Conservation (phyloP, 2,888 invertebrate genomes). For the Tinea trinotella region DNA sequence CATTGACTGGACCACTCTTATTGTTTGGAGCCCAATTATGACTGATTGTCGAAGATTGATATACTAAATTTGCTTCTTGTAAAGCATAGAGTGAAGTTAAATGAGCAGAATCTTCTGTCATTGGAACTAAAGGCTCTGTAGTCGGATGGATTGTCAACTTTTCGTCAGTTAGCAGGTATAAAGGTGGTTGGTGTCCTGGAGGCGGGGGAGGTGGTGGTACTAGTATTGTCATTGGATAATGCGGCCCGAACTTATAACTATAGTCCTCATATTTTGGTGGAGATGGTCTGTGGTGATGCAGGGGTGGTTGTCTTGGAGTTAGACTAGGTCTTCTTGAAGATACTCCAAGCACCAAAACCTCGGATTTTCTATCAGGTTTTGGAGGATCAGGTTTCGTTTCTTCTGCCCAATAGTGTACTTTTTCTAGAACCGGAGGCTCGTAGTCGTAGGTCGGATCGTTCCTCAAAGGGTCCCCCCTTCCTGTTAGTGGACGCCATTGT, state of each 20-base stretch:
- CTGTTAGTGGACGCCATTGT: conserved; percentile 85
- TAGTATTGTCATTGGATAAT: conserved; percentile 76
- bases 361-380: conserved; percentile 74
- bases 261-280: conserved; percentile 63
- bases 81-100: conserved; percentile 60
- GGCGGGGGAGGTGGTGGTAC: conserved; percentile 78
- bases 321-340: conserved; percentile 78
- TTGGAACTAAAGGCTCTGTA: conserved; percentile 29
- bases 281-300: conserved; percentile 35
- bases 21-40: conserved; percentile 54
- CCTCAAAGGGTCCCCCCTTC: conserved; percentile 84
- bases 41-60: conserved; percentile 73
- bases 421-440: conserved; percentile 84
- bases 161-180: conserved; percentile 43
- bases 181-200: conserved; percentile 48
- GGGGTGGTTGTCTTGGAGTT: conserved; percentile 55
- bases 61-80: conserved; percentile 76
- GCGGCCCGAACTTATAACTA: conserved; percentile 64
- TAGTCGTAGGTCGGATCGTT: conserved; percentile 90
- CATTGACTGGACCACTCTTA: conserved; percentile 38
- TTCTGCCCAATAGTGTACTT: conserved; percentile 86
- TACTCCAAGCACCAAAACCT: conserved; percentile 79
- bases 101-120: conserved; percentile 22
- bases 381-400: conserved; percentile 72
- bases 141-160: conserved; percentile 30